phyloP scores from a whole-genome alignment of 2,797 vertebrate species.

The Hylomyscus alleni region DNA sequence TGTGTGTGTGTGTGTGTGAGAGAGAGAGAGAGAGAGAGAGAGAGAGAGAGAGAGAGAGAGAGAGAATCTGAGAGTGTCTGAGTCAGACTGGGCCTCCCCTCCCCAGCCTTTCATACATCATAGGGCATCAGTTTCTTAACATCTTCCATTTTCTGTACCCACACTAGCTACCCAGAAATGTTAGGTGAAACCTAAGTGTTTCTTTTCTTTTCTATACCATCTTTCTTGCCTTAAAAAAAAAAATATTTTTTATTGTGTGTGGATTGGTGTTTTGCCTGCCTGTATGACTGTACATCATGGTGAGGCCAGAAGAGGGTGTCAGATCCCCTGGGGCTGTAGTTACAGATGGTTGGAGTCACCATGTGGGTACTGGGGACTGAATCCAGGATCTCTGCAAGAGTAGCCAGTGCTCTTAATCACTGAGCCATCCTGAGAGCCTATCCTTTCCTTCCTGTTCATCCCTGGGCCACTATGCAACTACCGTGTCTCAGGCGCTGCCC shows the following conservation, averaged over 20 bases:
- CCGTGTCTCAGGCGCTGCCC: neutral
- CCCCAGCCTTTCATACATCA: neutral
- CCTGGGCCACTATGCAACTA: neutral
- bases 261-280: neutral
- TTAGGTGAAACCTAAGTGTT: neutral
- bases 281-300: neutral
- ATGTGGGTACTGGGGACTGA: neutral
- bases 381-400: neutral
- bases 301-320: neutral
- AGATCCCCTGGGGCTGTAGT: no score
- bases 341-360: neutral
- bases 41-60: no score
- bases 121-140: neutral
- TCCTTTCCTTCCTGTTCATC: neutral
- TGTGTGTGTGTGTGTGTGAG: neutral
- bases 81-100: neutral
- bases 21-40: neutral
- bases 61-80: no score
- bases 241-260: neutral
- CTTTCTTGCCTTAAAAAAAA: neutral
- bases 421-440: neutral
- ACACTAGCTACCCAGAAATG: neutral
- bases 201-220: neutral
- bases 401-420: neutral
- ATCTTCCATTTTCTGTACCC: neutral